phyloP scores from a whole-genome alignment of 2,113 vertebrate genomes.

The Lophotis ruficrista region DNA sequence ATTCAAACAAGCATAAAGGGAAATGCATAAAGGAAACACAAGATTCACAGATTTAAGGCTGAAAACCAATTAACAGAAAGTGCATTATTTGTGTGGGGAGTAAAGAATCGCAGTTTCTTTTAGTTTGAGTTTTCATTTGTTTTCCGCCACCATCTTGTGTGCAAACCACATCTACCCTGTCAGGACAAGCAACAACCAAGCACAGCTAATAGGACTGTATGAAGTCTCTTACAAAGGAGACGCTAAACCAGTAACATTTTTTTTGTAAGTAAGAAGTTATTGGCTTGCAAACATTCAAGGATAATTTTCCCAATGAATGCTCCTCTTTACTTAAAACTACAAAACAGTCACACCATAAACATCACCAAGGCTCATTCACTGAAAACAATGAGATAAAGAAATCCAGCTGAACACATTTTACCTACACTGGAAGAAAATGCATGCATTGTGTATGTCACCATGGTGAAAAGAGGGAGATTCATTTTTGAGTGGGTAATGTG shows the following conservation, averaged over 20 bases:
- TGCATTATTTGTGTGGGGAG: background rate
- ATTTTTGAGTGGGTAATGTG: background rate
- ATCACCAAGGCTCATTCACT: background rate
- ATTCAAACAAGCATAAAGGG: background rate
- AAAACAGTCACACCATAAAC: background rate
- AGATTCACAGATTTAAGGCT: background rate
- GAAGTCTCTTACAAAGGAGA: background rate
- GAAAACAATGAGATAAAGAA: background rate
- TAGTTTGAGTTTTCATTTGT: background rate
- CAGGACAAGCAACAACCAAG: background rate
- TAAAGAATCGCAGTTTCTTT: background rate
- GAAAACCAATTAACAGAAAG: background rate
- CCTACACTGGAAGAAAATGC: background rate
- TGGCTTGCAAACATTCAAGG: background rate
- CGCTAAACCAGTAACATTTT: background rate
- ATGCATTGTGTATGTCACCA: background rate
- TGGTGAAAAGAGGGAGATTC: background rate
- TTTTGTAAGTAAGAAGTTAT: background rate
- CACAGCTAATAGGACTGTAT: background rate
- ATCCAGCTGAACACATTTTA: background rate
- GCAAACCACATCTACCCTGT: background rate
- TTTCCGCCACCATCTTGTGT: background rate
- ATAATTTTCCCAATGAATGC: background rate
- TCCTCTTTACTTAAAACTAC: background rate
- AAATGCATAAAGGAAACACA: background rate